These are phyloP conservation scores for Zophobas atratus DNA, from an alignment of 1,140 invertebrate genomes.

Conservation along the genomic window DNA sequence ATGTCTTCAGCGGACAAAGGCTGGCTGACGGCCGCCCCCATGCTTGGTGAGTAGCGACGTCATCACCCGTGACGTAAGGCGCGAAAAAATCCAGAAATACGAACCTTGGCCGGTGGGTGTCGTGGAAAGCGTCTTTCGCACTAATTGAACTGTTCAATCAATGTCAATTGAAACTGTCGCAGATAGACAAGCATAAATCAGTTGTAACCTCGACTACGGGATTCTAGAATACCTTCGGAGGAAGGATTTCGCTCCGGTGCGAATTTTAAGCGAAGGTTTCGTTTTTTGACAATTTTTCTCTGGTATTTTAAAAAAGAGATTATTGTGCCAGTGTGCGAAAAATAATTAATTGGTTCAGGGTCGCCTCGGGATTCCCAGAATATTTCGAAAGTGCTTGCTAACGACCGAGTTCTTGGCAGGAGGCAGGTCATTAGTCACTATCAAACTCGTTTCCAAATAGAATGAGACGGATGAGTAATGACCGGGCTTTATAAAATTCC, in stretches of 20 bases:
- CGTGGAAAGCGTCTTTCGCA: neutral
- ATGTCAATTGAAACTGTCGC: constrained; percentile 21
- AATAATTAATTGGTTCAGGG: too few species aligned
- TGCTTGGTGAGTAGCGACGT: constrained; percentile 75
- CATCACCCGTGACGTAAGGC: neutral
- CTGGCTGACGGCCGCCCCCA: constrained; percentile 82
- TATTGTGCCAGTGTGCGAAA: too few species aligned
- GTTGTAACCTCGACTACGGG: constrained; percentile 25
- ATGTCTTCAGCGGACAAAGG: constrained; percentile 84
- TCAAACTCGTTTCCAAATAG: too few species aligned
- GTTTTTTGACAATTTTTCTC: too few species aligned
- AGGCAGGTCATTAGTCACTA: too few species aligned
- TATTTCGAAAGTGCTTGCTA: too few species aligned
- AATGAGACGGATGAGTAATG: too few species aligned
- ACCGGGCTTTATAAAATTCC: too few species aligned
- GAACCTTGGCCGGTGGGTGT: neutral
- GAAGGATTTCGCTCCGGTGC: neutral
- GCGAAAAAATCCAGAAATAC: constrained; percentile 17
- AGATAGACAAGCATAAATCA: constrained; percentile 19
- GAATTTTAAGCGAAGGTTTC: constrained; percentile 1
- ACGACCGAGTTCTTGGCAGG: too few species aligned
- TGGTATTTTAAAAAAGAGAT: too few species aligned
- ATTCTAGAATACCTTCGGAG: constrained; percentile 2
- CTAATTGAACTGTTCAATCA: constrained; percentile 25
- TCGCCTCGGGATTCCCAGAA: too few species aligned